These are phyloP conservation scores for Trematocara macrostoma DNA, from an alignment of 2,113 vertebrate species.

Conservation along the genomic window DNA sequence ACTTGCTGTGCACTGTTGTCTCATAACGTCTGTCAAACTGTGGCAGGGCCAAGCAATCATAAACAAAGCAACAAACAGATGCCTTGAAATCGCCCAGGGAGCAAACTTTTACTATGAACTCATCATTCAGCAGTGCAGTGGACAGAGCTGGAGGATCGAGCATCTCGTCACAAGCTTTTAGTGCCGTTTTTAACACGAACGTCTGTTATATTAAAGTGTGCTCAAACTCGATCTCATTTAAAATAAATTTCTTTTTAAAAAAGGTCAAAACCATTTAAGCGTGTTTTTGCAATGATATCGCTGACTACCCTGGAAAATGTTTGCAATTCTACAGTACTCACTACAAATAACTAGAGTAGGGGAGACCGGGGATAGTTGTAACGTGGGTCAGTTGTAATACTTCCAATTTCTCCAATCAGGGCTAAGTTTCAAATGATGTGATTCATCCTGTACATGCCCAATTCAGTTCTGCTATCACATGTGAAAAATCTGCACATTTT, in stretches of 20 bases:
- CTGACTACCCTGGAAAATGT: neutral
- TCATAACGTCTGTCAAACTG: neutral
- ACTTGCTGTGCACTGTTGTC: accelerated
- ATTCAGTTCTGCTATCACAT: no score
- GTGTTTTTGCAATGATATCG: neutral
- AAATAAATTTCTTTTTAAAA: accelerated
- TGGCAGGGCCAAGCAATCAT: conserved; percentile 50
- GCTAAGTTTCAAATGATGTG: no score
- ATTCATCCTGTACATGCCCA: no score
- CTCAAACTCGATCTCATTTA: neutral
- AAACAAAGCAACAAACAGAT: conserved; percentile 58
- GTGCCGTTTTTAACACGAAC: accelerated
- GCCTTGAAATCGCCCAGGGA: conserved; percentile 41
- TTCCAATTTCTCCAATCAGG: no score
- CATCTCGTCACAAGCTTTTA: neutral
- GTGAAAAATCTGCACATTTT: no score
- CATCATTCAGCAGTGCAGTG: conserved; percentile 51
- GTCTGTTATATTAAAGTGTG: accelerated
- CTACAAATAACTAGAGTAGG: neutral
- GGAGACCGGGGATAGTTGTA: no score
- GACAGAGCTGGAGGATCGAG: conserved; percentile 55
- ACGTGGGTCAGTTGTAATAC: no score
- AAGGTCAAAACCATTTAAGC: neutral
- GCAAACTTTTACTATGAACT: neutral
- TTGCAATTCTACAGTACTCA: accelerated